A percentile compares a stretch with the other conserved stretches of the same genome.
Evolutionary conservation across 2,888 invertebrate species (phyloP).

Genomic region (Pollenia angustigena): DNA sequence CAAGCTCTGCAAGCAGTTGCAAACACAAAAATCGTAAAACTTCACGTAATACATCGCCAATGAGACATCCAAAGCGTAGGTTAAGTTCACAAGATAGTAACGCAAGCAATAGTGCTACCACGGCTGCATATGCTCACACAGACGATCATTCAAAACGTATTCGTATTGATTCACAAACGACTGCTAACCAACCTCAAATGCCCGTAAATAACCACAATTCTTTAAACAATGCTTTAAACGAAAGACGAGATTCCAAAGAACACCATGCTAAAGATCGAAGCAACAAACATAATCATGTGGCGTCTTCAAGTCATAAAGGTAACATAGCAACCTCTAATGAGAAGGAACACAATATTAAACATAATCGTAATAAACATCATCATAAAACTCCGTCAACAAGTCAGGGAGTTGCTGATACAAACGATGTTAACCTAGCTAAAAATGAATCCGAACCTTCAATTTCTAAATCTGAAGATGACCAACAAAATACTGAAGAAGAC

Average conservation of each 20-base stretch:
- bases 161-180: constrained; percentile 83
- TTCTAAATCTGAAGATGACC: constrained; percentile 47
- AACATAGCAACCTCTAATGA: constrained; percentile 41
- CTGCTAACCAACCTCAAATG: constrained; percentile 60
- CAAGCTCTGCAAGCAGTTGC: constrained; percentile 58
- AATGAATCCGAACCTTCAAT: constrained; percentile 79
- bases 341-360: constrained; percentile 69
- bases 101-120: constrained; percentile 75
- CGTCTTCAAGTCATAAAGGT: constrained; percentile 35
- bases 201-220: constrained; percentile 74
- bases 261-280: constrained; percentile 69
- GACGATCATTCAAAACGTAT: constrained; percentile 82
- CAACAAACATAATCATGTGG: constrained; percentile 49
- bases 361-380: constrained; percentile 79
- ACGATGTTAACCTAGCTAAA: constrained; percentile 85
- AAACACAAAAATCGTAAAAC: constrained; percentile 79
- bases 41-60: constrained; percentile 81
- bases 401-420: constrained; percentile 21
- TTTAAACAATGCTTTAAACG: constrained; percentile 64
- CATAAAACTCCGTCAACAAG: constrained; percentile 71
- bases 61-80: constrained; percentile 87
- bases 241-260: constrained; percentile 79
- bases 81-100: constrained; percentile 91
- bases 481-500: constrained; percentile 48
- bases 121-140: constrained; percentile 65